Evolutionary conservation across 2,888 invertebrate species (phyloP).

Genomic region (Muscina levida): DNA sequence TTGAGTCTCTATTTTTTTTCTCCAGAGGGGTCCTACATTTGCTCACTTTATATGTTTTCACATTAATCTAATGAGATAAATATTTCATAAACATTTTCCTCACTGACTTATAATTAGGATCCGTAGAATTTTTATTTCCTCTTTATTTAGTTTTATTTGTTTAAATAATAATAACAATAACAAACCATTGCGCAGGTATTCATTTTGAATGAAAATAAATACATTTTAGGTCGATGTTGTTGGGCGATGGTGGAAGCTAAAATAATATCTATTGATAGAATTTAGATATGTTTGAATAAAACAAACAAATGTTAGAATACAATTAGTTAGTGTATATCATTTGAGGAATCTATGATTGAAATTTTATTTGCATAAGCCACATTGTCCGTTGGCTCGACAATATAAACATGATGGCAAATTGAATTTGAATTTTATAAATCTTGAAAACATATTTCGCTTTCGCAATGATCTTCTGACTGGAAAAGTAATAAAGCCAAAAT

Average conservation of each 20-base stretch:
- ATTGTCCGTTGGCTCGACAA: too few species aligned
- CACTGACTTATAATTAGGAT: conserved; percentile 8
- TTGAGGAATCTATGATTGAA: too few species aligned
- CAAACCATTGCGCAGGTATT: background rate
- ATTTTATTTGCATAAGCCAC: too few species aligned
- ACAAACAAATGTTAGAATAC: too few species aligned
- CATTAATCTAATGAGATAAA: conserved; percentile 9
- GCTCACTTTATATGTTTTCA: background rate
- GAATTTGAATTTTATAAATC: too few species aligned
- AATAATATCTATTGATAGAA: background rate
- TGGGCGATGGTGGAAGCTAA: background rate
- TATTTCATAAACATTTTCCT: conserved; percentile 20
- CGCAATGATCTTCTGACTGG: too few species aligned
- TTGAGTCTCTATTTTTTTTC: background rate
- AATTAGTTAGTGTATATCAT: too few species aligned
- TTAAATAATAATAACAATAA: conserved; percentile 33
- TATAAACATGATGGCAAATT: too few species aligned
- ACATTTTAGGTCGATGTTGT: too few species aligned
- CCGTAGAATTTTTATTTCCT: conserved; percentile 21
- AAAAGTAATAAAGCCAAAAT: too few species aligned
- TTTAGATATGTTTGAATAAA: too few species aligned
- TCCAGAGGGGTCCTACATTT: background rate
- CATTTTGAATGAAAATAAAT: background rate
- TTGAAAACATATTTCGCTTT: too few species aligned
- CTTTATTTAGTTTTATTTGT: conserved; percentile 40